Evolutionary conservation across 2,888 invertebrate species (phyloP).

Genomic region (Lobophora halterata): DNA sequence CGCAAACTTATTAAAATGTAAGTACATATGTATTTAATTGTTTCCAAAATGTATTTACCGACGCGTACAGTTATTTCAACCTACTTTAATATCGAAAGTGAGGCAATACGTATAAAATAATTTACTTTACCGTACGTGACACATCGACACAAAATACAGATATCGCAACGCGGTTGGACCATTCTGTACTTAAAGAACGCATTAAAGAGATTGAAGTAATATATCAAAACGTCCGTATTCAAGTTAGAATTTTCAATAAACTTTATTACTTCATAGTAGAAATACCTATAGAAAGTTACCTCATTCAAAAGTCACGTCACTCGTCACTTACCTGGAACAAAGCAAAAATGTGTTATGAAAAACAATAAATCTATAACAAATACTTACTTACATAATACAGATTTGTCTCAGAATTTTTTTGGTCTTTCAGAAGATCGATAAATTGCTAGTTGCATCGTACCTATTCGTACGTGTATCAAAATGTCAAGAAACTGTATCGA

Average conservation of each 20-base stretch:
- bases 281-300: neutral
- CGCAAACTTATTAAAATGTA: slow-evolving; percentile 11
- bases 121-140: slow-evolving; percentile 16
- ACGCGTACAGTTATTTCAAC: slow-evolving; percentile 13
- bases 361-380: neutral
- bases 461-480: no score
- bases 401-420: neutral
- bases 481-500: neutral
- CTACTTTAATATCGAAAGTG: slow-evolving; percentile 16
- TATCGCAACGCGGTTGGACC: neutral
- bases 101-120: slow-evolving; percentile 19
- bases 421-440: no score
- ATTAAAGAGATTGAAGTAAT: no score
- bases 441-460: no score
- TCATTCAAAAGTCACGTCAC: slow-evolving; percentile 1
- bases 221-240: no score
- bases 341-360: neutral
- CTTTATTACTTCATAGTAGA: no score
- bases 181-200: neutral
- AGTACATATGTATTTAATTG: no score
- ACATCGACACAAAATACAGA: slow-evolving; percentile 3
- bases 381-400: neutral
- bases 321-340: slow-evolving; percentile 19
- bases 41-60: no score
- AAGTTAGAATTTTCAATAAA: no score